Conservation (phyloP, 2,888 invertebrate species). For the Agriotes lineatus region DNA sequence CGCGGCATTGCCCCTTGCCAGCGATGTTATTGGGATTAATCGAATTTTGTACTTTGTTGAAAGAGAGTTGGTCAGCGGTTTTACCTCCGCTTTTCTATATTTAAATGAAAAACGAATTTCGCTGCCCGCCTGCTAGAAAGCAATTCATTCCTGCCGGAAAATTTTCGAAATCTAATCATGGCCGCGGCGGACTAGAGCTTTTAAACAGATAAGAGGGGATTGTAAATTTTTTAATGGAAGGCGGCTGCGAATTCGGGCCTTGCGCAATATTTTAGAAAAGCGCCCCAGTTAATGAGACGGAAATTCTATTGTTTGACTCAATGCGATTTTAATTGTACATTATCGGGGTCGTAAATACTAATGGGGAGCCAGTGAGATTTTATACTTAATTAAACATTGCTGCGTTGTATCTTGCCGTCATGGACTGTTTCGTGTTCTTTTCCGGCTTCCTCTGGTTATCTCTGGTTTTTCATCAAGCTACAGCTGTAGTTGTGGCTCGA, state of each 20-base stretch:
- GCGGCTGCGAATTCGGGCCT: too few relatives aligned
- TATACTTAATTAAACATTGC: not conserved
- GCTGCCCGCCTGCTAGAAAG: conserved; percentile 18
- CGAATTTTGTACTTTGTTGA: conserved; percentile 61
- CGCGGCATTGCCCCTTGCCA: conserved; percentile 49
- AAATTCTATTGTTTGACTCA: not conserved
- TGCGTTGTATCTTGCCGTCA: too few relatives aligned
- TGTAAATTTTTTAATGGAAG: conserved; percentile 21
- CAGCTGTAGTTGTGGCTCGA: too few relatives aligned
- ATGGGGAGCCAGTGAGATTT: not conserved
- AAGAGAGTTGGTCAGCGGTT: conserved; percentile 53
- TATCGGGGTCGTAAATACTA: not conserved
- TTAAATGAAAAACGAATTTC: conserved; percentile 45
- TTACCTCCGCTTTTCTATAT: conserved; percentile 40
- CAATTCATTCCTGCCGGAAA: conserved; percentile 16
- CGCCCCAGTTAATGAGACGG: not conserved
- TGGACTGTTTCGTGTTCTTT: too few relatives aligned
- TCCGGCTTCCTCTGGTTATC: too few relatives aligned
- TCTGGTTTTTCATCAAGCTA: too few relatives aligned
- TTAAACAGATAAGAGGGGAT: conserved; percentile 24
- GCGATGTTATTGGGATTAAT: conserved; percentile 60
- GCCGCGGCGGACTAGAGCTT: conserved; percentile 4
- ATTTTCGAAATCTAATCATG: conserved; percentile 25
- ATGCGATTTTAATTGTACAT: not conserved
- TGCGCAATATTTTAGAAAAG: not conserved